Percentiles rank a stretch among this genome's conserved stretches.
phyloP scores from a whole-genome alignment of 2,888 invertebrate genomes.

The Agonopterix alstromeriana region DNA sequence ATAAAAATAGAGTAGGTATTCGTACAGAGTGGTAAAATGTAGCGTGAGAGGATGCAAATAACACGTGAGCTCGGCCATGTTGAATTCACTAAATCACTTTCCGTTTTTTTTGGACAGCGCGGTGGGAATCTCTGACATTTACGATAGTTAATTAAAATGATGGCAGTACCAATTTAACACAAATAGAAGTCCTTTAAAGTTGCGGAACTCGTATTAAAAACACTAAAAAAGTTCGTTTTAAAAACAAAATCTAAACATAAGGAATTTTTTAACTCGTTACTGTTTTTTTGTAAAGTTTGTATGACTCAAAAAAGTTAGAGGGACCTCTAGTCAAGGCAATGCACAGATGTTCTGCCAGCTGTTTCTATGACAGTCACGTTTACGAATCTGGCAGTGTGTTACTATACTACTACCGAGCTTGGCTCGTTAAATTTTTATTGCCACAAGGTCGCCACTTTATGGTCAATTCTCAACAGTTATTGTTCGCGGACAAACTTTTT shows the following conservation, averaged over 20 bases:
- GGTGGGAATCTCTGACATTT: neutral
- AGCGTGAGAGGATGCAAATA: neutral
- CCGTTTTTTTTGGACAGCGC: neutral
- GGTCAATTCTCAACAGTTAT: constrained; percentile 75
- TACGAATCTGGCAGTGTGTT: constrained; percentile 57
- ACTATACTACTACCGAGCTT: constrained; percentile 49
- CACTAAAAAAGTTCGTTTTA: neutral
- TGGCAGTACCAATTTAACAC: too few species aligned
- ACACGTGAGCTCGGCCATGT: constrained; percentile 1
- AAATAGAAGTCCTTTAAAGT: too few species aligned
- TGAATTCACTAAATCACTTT: neutral
- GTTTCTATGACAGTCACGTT: constrained; percentile 72
- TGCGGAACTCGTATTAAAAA: neutral
- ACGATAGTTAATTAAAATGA: neutral
- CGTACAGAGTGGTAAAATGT: neutral
- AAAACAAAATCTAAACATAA: constrained; percentile 35
- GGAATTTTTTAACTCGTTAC: constrained; percentile 43
- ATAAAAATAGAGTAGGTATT: too few species aligned
- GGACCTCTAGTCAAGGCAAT: constrained; percentile 13
- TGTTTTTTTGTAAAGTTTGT: constrained; percentile 22
- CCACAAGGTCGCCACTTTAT: constrained; percentile 76
- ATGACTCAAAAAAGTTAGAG: constrained; percentile 21
- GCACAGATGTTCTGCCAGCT: constrained; percentile 59
- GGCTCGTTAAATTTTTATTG: constrained; percentile 77
- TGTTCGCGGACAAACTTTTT: constrained; percentile 67